Percentiles rank a stretch among this genome's conserved stretches.
These are phyloP conservation scores for Hucho hucho DNA, from an alignment of 2,113 vertebrate species.

Conservation along the genomic window DNA sequence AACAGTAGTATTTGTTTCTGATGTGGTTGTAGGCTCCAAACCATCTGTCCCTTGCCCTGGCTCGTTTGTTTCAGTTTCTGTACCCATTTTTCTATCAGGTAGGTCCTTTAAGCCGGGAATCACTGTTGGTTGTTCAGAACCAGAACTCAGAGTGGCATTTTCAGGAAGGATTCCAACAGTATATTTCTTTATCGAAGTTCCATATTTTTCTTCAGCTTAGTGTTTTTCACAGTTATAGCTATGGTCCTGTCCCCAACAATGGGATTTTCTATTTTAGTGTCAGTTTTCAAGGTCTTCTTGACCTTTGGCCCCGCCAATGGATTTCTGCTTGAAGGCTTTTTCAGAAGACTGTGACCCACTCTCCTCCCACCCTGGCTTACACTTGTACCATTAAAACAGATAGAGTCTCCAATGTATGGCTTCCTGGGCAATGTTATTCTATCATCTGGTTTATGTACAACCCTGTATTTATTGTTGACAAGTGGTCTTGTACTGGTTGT, in stretches of 20 bases:
- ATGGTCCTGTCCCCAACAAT: constrained; percentile 1
- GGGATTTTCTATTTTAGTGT: constrained; percentile 13
- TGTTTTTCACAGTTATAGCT: constrained; percentile 7
- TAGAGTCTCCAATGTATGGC: constrained; percentile 15
- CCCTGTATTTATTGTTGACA: constrained; percentile 23
- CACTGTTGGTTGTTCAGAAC: constrained; percentile 14
- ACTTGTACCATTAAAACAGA: constrained; percentile 47
- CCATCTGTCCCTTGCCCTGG: background rate
- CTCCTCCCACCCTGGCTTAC: constrained; percentile 3
- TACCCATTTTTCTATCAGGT: constrained; percentile 22
- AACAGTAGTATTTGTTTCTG: constrained; percentile 30
- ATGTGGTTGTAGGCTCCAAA: constrained; percentile 14
- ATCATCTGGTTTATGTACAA: constrained; percentile 16
- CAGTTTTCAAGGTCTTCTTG: background rate
- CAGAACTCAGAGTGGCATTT: constrained; percentile 16
- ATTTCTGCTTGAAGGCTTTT: constrained; percentile 7
- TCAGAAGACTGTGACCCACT: constrained; percentile 17
- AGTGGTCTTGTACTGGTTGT: background rate
- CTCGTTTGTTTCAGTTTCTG: constrained; percentile 1
- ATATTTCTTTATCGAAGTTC: background rate
- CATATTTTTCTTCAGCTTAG: background rate
- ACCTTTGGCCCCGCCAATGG: constrained; percentile 16
- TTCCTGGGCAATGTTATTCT: constrained; percentile 22
- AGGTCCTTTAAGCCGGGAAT: constrained; percentile 14
- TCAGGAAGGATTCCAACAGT: constrained; percentile 22